Percentiles rank a stretch among this genome's conserved stretches.
Conservation (phyloP, 2,888 invertebrate genomes). For the Andrena chrysosceles region DNA sequence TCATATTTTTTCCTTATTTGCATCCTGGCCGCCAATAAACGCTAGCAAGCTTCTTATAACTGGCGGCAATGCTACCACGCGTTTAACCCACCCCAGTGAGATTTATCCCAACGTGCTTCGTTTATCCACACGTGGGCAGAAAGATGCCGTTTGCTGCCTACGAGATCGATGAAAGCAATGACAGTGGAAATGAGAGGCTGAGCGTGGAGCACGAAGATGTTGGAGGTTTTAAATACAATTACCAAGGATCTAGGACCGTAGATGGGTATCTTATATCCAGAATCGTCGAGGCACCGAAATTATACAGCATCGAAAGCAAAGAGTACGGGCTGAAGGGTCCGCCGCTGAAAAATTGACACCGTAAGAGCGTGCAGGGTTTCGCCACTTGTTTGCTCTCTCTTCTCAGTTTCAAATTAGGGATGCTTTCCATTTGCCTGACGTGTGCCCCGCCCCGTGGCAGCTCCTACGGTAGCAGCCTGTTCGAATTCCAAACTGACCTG, state of each 20-base stretch:
- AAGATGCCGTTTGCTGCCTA: background rate
- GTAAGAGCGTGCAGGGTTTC: slow-evolving; percentile 53
- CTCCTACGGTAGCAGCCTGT: slow-evolving; percentile 81
- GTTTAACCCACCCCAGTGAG: background rate
- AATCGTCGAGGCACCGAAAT: background rate
- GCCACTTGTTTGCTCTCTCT: slow-evolving; percentile 82
- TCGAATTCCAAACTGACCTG: slow-evolving; percentile 78
- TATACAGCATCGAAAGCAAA: slow-evolving; percentile 8
- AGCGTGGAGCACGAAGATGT: too few relatives aligned
- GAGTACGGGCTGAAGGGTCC: background rate
- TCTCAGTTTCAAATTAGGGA: slow-evolving; percentile 84
- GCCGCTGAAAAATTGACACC: slow-evolving; percentile 35
- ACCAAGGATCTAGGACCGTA: too few relatives aligned
- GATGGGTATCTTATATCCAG: background rate
- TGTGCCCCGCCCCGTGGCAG: slow-evolving; percentile 82
- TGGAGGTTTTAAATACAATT: too few relatives aligned
- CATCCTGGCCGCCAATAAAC: slow-evolving; percentile 45
- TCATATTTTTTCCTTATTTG: slow-evolving; percentile 48
- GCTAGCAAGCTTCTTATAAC: slow-evolving; percentile 16
- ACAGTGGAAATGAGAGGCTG: too few relatives aligned
- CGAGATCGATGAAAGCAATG: background rate
- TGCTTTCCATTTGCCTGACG: slow-evolving; percentile 84
- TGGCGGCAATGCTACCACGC: slow-evolving; percentile 15
- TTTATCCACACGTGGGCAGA: slow-evolving; percentile 22
- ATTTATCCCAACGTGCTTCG: slow-evolving; percentile 24